phyloP scores from a whole-genome alignment of 2,113 vertebrate genomes.

The Myiagra hebetior region DNA sequence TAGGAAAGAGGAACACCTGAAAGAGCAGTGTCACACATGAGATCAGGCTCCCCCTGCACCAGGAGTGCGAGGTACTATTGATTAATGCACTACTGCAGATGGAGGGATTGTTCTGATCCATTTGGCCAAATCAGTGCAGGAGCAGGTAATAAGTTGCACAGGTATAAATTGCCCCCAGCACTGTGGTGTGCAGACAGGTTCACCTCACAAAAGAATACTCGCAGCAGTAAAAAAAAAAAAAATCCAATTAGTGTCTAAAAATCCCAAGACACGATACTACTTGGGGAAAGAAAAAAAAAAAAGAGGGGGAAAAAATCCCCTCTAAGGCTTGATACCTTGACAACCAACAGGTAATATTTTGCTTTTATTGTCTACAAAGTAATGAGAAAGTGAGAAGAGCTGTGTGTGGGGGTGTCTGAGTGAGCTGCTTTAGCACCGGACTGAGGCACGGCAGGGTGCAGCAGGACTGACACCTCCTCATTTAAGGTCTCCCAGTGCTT shows the following conservation, averaged over 20 bases:
- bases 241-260: conserved; percentile 43
- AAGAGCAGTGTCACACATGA: not conserved
- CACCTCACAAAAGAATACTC: not conserved
- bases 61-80: not conserved
- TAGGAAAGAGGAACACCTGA: not conserved
- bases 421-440: not conserved
- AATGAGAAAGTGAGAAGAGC: conserved; percentile 13
- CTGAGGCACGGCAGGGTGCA: not conserved
- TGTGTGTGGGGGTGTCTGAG: not conserved
- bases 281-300: not conserved
- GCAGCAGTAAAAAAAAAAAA: not conserved
- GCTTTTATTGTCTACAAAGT: conserved; percentile 36
- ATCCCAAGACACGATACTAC: conserved; percentile 4
- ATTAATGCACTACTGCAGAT: not conserved
- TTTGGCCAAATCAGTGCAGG: not conserved
- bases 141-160: not conserved
- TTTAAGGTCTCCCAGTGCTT: not conserved
- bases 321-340: conserved; percentile 37
- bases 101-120: not conserved
- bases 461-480: not conserved
- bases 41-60: not conserved
- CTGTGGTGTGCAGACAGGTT: not conserved
- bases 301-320: not conserved
- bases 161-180: not conserved
- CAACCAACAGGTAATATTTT: conserved; percentile 49